Evolutionary conservation across 2,113 vertebrate genomes (phyloP).

Genomic region (Charadrius vociferus): DNA sequence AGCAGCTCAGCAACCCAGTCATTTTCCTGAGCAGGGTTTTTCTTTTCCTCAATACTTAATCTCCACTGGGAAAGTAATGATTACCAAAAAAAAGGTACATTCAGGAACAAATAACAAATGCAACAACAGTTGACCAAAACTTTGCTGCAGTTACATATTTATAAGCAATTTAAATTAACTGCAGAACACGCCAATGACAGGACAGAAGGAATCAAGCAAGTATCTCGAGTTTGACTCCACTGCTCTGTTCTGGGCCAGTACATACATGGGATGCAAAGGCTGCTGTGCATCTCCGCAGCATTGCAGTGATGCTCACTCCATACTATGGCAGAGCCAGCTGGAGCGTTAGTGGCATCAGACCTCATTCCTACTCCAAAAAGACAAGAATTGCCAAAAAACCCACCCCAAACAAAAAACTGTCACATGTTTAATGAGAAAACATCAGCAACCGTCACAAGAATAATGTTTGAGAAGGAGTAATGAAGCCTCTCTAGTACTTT

Average conservation of each 20-base stretch:
- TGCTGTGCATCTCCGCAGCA: background rate
- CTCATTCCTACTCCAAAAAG: background rate
- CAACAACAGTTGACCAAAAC: background rate
- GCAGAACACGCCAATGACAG: background rate
- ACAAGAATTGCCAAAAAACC: background rate
- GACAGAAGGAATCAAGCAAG: background rate
- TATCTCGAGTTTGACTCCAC: accelerated
- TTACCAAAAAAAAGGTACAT: background rate
- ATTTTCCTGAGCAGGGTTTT: background rate
- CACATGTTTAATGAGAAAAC: background rate
- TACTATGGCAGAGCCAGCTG: background rate
- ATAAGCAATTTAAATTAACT: background rate
- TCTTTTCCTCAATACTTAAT: background rate
- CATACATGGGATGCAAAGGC: accelerated
- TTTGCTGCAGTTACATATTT: background rate
- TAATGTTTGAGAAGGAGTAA: background rate
- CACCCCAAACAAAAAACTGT: background rate
- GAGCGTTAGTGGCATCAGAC: background rate
- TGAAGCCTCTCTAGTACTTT: background rate
- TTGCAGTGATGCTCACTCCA: background rate
- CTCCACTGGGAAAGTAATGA: background rate
- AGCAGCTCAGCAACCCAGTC: background rate
- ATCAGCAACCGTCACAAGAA: background rate
- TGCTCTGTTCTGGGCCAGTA: background rate
- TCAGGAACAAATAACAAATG: background rate